phyloP scores from a whole-genome alignment of 2,797 vertebrate species.

The Gymnocypris eckloni region DNA sequence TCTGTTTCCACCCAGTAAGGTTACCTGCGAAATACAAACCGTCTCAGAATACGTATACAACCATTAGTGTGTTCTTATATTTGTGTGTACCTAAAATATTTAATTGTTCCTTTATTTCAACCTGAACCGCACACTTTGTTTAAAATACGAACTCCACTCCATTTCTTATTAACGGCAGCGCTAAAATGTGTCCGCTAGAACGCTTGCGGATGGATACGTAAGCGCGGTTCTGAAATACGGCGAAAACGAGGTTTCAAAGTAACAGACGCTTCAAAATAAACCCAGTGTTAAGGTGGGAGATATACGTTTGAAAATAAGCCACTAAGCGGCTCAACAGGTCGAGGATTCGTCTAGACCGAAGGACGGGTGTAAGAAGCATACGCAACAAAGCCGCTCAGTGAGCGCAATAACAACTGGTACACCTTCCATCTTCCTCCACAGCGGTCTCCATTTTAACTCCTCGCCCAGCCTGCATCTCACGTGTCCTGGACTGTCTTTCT shows the following conservation, averaged over 20 bases:
- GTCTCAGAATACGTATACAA: background rate
- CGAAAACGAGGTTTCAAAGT: conserved; percentile 24
- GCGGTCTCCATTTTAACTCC: conserved; percentile 82
- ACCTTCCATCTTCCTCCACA: conserved; percentile 59
- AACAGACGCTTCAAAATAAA: background rate
- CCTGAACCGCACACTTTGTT: background rate
- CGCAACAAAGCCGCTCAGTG: conserved; percentile 20
- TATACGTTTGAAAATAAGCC: background rate
- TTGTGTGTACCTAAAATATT: background rate
- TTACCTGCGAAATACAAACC: background rate
- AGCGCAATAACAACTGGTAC: conserved; percentile 17
- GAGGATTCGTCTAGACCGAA: background rate
- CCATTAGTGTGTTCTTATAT: background rate
- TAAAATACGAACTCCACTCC: conserved; percentile 71
- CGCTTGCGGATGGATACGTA: conserved; percentile 71
- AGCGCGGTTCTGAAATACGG: conserved; percentile 45
- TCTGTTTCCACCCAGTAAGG: background rate
- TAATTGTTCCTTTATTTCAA: background rate
- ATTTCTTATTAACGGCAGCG: conserved; percentile 70
- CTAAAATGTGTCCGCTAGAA: conserved; percentile 46
- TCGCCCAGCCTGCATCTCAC: conserved; percentile 83
- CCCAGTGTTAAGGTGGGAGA: background rate
- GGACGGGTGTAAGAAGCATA: background rate
- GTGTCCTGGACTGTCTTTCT: conserved; percentile 85
- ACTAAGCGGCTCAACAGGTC: conserved; percentile 4